Evolutionary conservation across 2,888 invertebrate genomes (phyloP), one percentile per base, ranked within the genome.

Genomic region (Steromphala cineraria): DNA sequence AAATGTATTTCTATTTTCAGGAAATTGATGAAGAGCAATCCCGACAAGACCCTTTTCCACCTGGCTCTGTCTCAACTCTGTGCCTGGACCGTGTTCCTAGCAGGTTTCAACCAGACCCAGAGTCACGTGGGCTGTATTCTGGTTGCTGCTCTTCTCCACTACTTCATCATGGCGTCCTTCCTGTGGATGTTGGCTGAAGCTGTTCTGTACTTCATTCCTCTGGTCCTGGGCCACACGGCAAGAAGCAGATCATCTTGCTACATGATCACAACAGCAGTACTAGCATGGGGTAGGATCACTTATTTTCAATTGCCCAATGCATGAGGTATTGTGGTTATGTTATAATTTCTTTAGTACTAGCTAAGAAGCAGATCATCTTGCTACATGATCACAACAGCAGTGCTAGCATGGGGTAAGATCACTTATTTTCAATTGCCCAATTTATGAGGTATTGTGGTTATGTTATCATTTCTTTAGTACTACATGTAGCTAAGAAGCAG

Each of bases 161-260:
- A 96, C 90, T 95, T 95, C 24, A 95, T 96, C 46, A 79, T 89
- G 55, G 87, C 84, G 0, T 85, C 89, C 17, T 89, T 89, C 80
- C 92, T 96, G 82, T 96, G 96, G 96, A 96, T 96, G 96, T 91
- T 96, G 19, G 95, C 96, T 75, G 95, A 96, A 80, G 96, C 95
- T 0, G 92, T 95, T 71, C 93, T 96, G 78, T 96, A 96, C 90
- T 96, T 96, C 90, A 94, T 95, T 80, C 96, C 96, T 0, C 94
- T 95, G 80, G 95, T 96, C 0, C 93, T 96, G 67, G 95, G 95
- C 7, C 46, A 46, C 46, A 46, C 46, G 13, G 46, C 46, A 46
- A 13, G 46, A 13, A 94, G 95, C 19, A 92, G 93, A 81, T 90
- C 93, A 8, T 94, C 95, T 0, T 94, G 95, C 83, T 96, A 96